Conservation (phyloP, 2,888 invertebrate genomes). For the Sesia bembeciformis region DNA sequence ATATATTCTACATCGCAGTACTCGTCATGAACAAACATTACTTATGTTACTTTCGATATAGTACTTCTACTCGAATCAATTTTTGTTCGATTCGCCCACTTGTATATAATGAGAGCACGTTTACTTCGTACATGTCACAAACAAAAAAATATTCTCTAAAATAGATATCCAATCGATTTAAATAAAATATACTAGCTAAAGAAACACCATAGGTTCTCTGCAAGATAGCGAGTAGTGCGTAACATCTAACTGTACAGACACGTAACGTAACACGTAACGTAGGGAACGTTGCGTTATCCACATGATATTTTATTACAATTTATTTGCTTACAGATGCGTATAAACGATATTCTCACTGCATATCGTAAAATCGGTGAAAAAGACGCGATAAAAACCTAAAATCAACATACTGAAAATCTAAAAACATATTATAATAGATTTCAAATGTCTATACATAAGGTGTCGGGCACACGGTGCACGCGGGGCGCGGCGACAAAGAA, state of each 20-base stretch:
- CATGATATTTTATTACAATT: constrained; percentile 52
- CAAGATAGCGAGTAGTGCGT: constrained; percentile 56
- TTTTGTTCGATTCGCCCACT: constrained; percentile 62
- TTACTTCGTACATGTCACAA: constrained; percentile 50
- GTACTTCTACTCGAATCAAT: constrained; percentile 64
- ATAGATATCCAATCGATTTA: constrained; percentile 66
- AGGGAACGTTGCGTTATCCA: constrained; percentile 47
- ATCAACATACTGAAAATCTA: constrained; percentile 70
- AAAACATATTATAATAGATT: constrained; percentile 73
- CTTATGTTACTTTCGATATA: constrained; percentile 66
- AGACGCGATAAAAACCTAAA: constrained; percentile 68
- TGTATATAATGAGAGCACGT: constrained; percentile 43
- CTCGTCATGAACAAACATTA: constrained; percentile 70
- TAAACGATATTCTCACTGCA: constrained; percentile 58
- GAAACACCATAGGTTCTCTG: constrained; percentile 56
- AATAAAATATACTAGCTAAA: constrained; percentile 68
- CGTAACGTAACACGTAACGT: constrained; percentile 43
- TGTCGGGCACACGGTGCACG: constrained; percentile 13
- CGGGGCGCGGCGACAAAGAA: too few relatives aligned
- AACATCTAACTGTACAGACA: constrained; percentile 69
- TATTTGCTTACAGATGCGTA: constrained; percentile 54
- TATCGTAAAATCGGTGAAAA: constrained; percentile 64
- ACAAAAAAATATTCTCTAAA: constrained; percentile 46
- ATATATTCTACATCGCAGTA: constrained; percentile 72
- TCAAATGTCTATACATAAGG: constrained; percentile 71